These are phyloP conservation scores for Oxytorus armatus DNA, from an alignment of 2,888 invertebrate genomes.

Conservation along the genomic window DNA sequence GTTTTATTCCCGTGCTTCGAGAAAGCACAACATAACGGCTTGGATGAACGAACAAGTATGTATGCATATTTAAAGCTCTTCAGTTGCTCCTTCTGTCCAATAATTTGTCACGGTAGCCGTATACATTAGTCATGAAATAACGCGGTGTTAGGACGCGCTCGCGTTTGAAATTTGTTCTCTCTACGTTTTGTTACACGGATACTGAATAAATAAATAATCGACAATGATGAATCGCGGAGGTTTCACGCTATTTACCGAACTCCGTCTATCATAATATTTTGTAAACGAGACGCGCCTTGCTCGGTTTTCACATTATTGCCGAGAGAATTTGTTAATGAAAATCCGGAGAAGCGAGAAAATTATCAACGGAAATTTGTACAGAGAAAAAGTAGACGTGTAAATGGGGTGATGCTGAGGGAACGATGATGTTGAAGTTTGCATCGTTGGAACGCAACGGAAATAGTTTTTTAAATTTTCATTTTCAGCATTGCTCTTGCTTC, in stretches of 20 bases:
- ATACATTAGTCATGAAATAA: slow-evolving; percentile 60
- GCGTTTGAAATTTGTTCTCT: too few species aligned
- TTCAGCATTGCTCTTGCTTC: too few species aligned
- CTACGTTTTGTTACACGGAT: too few species aligned
- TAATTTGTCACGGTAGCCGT: slow-evolving; percentile 52
- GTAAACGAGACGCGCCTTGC: slow-evolving; percentile 46
- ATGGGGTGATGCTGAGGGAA: too few species aligned
- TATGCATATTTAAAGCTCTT: slow-evolving; percentile 36
- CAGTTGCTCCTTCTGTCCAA: slow-evolving; percentile 19
- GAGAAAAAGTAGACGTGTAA: background rate
- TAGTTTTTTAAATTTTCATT: too few species aligned
- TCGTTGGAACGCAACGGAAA: too few species aligned
- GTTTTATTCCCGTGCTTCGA: background rate
- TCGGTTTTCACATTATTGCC: too few species aligned
- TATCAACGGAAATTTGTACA: background rate
- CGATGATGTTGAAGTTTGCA: too few species aligned
- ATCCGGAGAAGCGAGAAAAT: slow-evolving; percentile 24
- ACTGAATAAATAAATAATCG: slow-evolving; percentile 58
- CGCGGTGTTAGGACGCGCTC: too few species aligned
- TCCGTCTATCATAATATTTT: slow-evolving; percentile 64
- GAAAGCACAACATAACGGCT: slow-evolving; percentile 20
- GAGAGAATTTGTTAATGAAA: slow-evolving; percentile 41
- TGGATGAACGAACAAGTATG: slow-evolving; percentile 35
- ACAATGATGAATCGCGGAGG: slow-evolving; percentile 42
- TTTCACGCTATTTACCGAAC: slow-evolving; percentile 47